Evolutionary conservation across 1,140 invertebrate species (phyloP).

Genomic region (Pectinophora gossypiella): DNA sequence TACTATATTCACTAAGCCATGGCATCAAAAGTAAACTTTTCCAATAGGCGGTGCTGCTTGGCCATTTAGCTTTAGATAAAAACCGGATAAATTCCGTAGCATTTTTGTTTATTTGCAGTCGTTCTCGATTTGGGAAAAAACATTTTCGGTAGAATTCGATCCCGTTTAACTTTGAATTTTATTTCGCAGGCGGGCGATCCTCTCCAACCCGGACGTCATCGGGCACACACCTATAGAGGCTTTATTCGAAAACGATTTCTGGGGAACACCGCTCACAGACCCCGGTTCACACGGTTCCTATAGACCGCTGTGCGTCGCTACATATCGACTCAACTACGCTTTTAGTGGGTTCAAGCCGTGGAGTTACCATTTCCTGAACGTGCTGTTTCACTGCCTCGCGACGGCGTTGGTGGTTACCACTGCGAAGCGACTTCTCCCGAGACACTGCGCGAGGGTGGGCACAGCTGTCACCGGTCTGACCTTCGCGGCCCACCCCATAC

Average conservation of each 20-base stretch:
- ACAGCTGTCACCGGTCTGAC: constrained; percentile 88
- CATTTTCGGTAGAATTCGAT: background rate
- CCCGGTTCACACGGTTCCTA: constrained; percentile 95
- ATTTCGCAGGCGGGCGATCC: constrained; percentile 88
- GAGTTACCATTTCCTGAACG: constrained; percentile 94
- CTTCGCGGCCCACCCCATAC: constrained; percentile 97
- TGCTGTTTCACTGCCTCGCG: constrained; percentile 88
- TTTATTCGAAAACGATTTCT: constrained; percentile 91
- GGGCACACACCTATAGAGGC: constrained; percentile 84
- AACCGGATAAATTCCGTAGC: too few species aligned
- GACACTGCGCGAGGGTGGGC: constrained; percentile 77
- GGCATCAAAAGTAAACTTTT: too few species aligned
- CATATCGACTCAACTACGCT: constrained; percentile 93
- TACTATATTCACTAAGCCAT: too few species aligned
- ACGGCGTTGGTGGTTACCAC: constrained; percentile 87
- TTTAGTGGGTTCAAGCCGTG: constrained; percentile 91
- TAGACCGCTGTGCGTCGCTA: constrained; percentile 92
- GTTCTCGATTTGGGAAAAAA: background rate
- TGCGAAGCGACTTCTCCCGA: constrained; percentile 79
- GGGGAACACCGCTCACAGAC: constrained; percentile 92
- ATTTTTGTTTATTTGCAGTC: too few species aligned
- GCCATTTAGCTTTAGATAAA: too few species aligned
- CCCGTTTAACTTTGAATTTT: constrained; percentile 34
- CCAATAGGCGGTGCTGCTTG: too few species aligned
- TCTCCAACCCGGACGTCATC: constrained; percentile 90